Conservation (phyloP, 2,888 invertebrate species). For the Gasteruption jaculator region DNA sequence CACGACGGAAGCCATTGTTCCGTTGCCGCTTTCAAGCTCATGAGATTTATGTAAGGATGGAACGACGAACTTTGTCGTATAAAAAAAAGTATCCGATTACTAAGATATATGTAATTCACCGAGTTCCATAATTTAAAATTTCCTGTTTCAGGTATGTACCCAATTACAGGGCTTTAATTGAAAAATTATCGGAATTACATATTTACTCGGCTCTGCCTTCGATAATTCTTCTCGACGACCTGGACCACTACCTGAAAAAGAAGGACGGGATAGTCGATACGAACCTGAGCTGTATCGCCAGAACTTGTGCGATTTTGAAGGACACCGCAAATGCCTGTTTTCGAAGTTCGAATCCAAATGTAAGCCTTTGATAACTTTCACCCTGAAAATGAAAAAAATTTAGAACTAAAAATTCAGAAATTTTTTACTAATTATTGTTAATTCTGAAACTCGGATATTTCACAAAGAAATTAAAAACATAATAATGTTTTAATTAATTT, state of each 20-base stretch:
- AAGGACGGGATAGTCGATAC: constrained; percentile 16
- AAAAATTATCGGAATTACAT: constrained; percentile 35
- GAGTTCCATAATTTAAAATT: constrained; percentile 4
- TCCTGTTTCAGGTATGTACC: constrained; percentile 35
- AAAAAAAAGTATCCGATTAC: no score
- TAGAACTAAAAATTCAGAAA: no score
- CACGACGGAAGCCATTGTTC: constrained; percentile 39
- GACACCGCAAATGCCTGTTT: constrained; percentile 38
- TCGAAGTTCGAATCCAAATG: constrained; percentile 25
- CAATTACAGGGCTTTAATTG: constrained; percentile 34
- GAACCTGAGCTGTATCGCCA: constrained; percentile 29
- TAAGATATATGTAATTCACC: no score
- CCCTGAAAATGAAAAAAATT: no score
- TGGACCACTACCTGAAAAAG: constrained; percentile 34
- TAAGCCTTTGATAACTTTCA: no score
- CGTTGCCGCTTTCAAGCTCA: constrained; percentile 35
- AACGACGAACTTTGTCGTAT: constrained; percentile 3
- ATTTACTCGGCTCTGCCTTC: constrained; percentile 35
- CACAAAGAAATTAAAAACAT: no score
- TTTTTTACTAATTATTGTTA: no score
- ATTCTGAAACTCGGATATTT: no score
- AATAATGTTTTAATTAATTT: no score
- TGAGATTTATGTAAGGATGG: constrained; percentile 43
- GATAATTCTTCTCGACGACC: constrained; percentile 39
- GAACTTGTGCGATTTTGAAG: constrained; percentile 32